Conservation (phyloP, 1,140 invertebrate species). For the Panulirus ornatus region DNA sequence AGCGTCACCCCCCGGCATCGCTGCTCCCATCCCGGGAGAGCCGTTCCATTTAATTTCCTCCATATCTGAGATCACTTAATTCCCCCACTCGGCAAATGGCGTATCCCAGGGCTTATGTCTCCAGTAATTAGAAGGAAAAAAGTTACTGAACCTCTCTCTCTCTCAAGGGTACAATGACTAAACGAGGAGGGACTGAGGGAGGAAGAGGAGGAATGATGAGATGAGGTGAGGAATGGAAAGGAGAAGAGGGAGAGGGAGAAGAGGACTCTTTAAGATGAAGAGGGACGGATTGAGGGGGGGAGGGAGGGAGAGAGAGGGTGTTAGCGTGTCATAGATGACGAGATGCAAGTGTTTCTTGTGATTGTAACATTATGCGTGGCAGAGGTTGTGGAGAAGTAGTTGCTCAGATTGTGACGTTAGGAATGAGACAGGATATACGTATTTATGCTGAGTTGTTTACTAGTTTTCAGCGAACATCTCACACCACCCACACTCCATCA, state of each 20-base stretch:
- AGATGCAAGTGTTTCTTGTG: too few species aligned
- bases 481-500: too few species aligned
- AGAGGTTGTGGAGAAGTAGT: too few species aligned
- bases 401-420: too few species aligned
- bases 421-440: too few species aligned
- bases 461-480: too few species aligned
- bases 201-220: background rate
- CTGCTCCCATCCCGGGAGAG: background rate
- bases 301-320: slow-evolving; percentile 5
- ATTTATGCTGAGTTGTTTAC: too few species aligned
- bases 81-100: slow-evolving; percentile 29
- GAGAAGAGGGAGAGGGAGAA: background rate
- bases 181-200: background rate
- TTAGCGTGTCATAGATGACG: too few species aligned
- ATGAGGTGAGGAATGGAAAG: background rate
- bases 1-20: too few species aligned
- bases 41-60: background rate
- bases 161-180: background rate
- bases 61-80: slow-evolving; percentile 33
- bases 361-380: too few species aligned
- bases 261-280: too few species aligned
- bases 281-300: background rate
- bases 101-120: slow-evolving; percentile 12
- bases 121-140: slow-evolving; percentile 30
- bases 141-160: background rate